Percentiles rank a stretch among this genome's conserved stretches.
These are phyloP conservation scores for Amphilophus citrinellus DNA, from an alignment of 2,113 vertebrate species.

Conservation along the genomic window DNA sequence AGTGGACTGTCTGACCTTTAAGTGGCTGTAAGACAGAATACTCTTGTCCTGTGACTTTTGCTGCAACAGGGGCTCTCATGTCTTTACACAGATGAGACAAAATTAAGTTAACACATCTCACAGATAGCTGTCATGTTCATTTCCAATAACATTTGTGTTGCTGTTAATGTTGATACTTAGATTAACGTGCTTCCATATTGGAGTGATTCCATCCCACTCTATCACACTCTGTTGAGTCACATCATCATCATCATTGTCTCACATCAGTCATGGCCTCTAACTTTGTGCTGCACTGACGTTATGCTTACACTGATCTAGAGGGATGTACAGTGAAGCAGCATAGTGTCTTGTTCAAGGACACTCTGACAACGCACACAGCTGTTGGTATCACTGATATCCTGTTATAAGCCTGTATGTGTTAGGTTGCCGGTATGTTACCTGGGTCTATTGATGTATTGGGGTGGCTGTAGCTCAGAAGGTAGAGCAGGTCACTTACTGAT, in stretches of 20 bases:
- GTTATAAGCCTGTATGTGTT: background rate
- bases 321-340: background rate
- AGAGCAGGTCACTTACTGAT: too few species aligned
- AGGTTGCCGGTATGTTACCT: background rate
- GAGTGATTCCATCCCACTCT: too few species aligned
- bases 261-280: background rate
- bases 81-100: background rate
- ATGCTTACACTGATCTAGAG: background rate
- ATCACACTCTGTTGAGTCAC: background rate
- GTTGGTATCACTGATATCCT: conserved; percentile 18
- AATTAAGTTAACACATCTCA: background rate
- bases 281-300: background rate
- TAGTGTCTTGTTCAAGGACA: conserved; percentile 11
- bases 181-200: background rate
- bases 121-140: background rate
- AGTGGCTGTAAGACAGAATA: too few species aligned
- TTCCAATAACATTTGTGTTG: too few species aligned
- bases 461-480: too few species aligned
- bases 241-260: conserved; percentile 10
- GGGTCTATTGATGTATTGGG: background rate
- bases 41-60: too few species aligned
- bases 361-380: conserved; percentile 14
- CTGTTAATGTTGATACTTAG: background rate
- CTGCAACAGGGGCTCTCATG: background rate
- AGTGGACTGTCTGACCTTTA: background rate